These are phyloP conservation scores for Connochaetes taurinus DNA, from an alignment of 2,113 vertebrate genomes.

Conservation along the genomic window DNA sequence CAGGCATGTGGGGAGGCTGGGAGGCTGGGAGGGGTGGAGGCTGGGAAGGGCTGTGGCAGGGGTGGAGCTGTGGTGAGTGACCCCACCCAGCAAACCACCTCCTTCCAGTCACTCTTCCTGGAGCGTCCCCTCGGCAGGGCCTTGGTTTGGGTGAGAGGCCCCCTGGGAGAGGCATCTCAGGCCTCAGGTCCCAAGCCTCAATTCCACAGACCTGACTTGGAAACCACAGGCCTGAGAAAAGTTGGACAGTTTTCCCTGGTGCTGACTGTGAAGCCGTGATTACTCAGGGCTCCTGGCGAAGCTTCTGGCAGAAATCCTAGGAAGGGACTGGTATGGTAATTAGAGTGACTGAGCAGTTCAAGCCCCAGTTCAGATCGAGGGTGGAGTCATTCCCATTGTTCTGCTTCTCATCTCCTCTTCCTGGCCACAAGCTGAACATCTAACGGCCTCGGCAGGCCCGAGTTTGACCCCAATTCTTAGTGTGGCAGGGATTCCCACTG, in stretches of 20 bases:
- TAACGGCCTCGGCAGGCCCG: neutral
- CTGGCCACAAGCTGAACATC: neutral
- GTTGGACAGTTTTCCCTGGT: neutral
- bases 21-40: neutral
- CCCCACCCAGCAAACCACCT: neutral
- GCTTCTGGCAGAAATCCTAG: constrained; percentile 21
- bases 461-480: neutral
- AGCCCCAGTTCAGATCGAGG: constrained; percentile 8
- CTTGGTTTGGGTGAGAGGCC: neutral
- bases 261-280: constrained; percentile 15
- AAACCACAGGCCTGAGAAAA: constrained; percentile 5
- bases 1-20: no score
- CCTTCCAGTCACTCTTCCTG: neutral
- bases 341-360: neutral
- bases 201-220: neutral
- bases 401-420: constrained; percentile 11
- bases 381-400: neutral
- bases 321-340: constrained; percentile 45
- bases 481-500: neutral
- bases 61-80: neutral
- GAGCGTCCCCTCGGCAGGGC: neutral
- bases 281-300: constrained; percentile 36
- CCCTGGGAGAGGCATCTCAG: neutral
- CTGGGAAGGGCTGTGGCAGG: neutral
- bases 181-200: neutral